phyloP scores from a whole-genome alignment of 2,888 invertebrate species.

The Andrena dorsata region DNA sequence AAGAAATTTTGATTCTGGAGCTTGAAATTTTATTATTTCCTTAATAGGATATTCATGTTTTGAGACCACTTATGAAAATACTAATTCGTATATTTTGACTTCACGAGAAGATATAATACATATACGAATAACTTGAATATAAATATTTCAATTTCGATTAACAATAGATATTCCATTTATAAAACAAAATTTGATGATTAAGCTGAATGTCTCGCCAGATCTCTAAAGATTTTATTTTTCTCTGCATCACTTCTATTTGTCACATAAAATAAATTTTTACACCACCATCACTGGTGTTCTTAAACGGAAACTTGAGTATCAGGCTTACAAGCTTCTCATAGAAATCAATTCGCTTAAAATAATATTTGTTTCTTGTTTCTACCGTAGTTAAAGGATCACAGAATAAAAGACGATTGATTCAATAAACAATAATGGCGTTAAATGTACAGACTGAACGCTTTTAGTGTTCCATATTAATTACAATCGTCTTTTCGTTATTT shows the following conservation, averaged over 20 bases:
- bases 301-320: too few species aligned
- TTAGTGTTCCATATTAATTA: not conserved
- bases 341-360: not conserved
- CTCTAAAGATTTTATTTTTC: not conserved
- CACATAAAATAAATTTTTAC: not conserved
- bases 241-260: not conserved
- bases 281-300: too few species aligned
- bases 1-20: constrained; percentile 6
- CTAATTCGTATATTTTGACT: not conserved
- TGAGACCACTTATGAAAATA: not conserved
- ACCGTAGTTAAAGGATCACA: constrained; percentile 25
- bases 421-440: not conserved
- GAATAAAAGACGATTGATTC: not conserved
- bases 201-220: not conserved
- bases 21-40: not conserved
- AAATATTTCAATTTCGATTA: too few species aligned
- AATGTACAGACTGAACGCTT: not conserved
- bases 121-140: too few species aligned
- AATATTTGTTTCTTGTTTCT: not conserved
- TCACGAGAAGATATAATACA: not conserved
- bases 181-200: too few species aligned
- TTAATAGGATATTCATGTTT: not conserved
- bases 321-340: too few species aligned
- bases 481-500: constrained; percentile 17
- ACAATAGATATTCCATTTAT: too few species aligned